Evolutionary conservation across 2,113 vertebrate species (phyloP).

Genomic region (Panthera leo): DNA sequence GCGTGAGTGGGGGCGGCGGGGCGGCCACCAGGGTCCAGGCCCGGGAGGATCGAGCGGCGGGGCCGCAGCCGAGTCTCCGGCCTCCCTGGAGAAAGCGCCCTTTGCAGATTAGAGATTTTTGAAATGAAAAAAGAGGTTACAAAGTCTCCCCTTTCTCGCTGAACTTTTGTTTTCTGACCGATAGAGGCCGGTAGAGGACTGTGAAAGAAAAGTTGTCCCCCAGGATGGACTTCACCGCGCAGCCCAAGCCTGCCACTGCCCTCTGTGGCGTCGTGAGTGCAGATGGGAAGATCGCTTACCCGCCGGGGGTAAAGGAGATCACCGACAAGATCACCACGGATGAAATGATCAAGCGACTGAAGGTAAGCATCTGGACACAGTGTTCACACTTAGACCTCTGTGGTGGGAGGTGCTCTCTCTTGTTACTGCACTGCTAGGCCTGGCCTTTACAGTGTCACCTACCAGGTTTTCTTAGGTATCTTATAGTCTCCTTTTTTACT

Average conservation of each 20-base stretch:
- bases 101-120: slow-evolving; percentile 81
- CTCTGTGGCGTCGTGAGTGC: slow-evolving; percentile 75
- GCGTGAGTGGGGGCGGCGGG: slow-evolving; percentile 7
- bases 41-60: background rate
- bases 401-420: background rate
- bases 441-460: background rate
- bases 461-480: background rate
- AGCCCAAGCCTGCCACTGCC: slow-evolving; percentile 88
- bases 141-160: slow-evolving; percentile 89
- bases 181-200: slow-evolving; percentile 99
- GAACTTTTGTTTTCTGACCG: slow-evolving; percentile 99
- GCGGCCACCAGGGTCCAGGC: background rate
- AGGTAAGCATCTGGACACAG: slow-evolving; percentile 86
- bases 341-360: slow-evolving; percentile 98
- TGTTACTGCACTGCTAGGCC: background rate
- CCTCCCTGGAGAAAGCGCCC: slow-evolving; percentile 62
- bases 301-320: slow-evolving; percentile 98
- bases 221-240: slow-evolving; percentile 96
- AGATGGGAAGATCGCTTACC: slow-evolving; percentile 96
- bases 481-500: background rate
- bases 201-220: slow-evolving; percentile 88
- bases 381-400: background rate
- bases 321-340: slow-evolving; percentile 99
- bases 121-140: slow-evolving; percentile 86
- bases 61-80: background rate